Base-by-base conservation (phyloP, 2,797 vertebrate species). In the Schizopygopsis malacanthus region DNA sequence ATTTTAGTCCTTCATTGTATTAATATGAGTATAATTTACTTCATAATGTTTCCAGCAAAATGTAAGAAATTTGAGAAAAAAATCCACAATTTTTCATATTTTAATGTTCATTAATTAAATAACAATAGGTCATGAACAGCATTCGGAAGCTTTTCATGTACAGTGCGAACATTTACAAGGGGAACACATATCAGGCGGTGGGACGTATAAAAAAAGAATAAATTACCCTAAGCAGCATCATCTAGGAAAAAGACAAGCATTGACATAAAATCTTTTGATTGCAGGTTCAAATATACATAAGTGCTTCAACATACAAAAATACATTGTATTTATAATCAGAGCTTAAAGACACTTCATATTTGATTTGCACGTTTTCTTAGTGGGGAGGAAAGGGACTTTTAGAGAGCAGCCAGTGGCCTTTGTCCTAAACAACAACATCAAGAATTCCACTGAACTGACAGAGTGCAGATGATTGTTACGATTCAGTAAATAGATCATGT, bases 141-240 rank as follows among this genome's bases (percentile, higher is more conserved):
- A 70, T 85, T 80, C 37, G 71, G 39, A 71, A 67, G 69, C 52
- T 80, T 85, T 70, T 88, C 76, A 75, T 70, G 76, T 87, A 86
- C 85, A 85, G 78, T 88, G 63, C 33, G 18, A 79, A 73, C 73
- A 80, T 86, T 83, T 88, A 88, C 71, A 71, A 76, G 59, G 39
- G 37, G 33, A 47, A 85, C 45, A 65, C 4, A 79, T 75, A 81
- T 78, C 84, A 85, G 56, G 80, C 71, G 41, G 75, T 10, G 45
- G 72, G 79, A 80, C 45, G 75, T 79, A 84, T 89, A 89, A 88
- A 89, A 90, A 86, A 84, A 85, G 67, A 89, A 89, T 89, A 89
- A 86, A 90, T 87, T 82, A 89, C 87, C 86, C 82, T 82, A 89
- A 90, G 87, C 89, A 90, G 88, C 87, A 87, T 88, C 87, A 87